Evolutionary conservation across 2,888 invertebrate genomes (phyloP).

Genomic region (Erebia ligea): DNA sequence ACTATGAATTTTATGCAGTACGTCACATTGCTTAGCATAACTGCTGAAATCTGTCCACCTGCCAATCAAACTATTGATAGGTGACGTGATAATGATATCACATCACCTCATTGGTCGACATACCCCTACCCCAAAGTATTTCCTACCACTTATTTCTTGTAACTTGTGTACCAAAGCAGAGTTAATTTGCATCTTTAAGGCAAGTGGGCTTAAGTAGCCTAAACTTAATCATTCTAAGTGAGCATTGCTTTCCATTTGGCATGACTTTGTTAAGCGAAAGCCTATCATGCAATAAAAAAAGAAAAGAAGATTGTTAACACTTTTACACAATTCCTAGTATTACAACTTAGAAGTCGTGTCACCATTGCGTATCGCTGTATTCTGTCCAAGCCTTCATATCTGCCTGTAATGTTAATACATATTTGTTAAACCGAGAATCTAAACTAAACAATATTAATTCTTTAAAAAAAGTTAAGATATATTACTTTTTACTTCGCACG

Average conservation of each 20-base stretch:
- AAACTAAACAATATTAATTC: neutral
- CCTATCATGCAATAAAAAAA: neutral
- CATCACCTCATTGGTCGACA: too few relatives aligned
- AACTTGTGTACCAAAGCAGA: too few relatives aligned
- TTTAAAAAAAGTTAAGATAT: slow-evolving; percentile 1
- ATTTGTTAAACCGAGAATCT: slow-evolving; percentile 14
- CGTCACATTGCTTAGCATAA: neutral
- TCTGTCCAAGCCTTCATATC: neutral
- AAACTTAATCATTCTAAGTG: too few relatives aligned
- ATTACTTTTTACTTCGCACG: slow-evolving; percentile 26
- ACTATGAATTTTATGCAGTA: neutral
- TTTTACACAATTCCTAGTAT: neutral
- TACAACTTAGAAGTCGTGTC: neutral
- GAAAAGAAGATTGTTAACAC: neutral
- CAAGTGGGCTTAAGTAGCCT: too few relatives aligned
- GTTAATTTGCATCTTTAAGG: too few relatives aligned
- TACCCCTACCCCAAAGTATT: too few relatives aligned
- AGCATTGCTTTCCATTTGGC: too few relatives aligned
- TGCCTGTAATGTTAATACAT: slow-evolving; percentile 7
- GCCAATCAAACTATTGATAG: too few relatives aligned
- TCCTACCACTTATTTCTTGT: too few relatives aligned
- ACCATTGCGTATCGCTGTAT: neutral
- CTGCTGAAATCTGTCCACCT: neutral
- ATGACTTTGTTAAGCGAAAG: too few relatives aligned
- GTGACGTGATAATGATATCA: too few relatives aligned